phyloP scores from a whole-genome alignment of 1,140 invertebrate genomes.

The Aphis gossypii region DNA sequence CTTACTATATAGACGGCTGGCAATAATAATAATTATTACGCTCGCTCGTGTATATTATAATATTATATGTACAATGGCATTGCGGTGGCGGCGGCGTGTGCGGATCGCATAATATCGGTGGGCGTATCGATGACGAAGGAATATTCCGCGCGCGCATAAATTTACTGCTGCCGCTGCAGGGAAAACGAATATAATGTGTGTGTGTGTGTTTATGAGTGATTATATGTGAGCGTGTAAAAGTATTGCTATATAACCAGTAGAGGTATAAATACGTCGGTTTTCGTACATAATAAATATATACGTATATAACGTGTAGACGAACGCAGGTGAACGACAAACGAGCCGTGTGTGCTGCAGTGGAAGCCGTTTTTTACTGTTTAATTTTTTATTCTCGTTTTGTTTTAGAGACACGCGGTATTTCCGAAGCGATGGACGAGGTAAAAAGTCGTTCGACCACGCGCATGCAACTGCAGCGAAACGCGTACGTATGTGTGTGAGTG shows the following conservation, averaged over 20 bases:
- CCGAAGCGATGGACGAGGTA: neutral
- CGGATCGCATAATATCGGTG: neutral
- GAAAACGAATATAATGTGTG: neutral
- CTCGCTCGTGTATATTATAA: neutral
- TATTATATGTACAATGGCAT: neutral
- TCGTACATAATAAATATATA: neutral
- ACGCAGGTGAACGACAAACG: constrained; percentile 11
- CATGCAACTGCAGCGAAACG: neutral
- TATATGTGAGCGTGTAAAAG: neutral
- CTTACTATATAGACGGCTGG: neutral
- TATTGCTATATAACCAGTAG: neutral
- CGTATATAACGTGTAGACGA: neutral
- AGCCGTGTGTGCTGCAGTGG: neutral
- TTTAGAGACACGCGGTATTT: neutral
- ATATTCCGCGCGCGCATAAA: constrained; percentile 7
- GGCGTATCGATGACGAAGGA: constrained; percentile 45
- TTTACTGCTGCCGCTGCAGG: neutral
- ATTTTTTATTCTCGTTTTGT: neutral
- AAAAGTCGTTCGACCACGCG: neutral
- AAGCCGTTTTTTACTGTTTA: constrained; percentile 3
- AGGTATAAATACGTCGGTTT: neutral
- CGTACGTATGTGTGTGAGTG: too few species aligned
- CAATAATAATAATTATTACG: constrained; percentile 21
- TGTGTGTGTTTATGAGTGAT: neutral
- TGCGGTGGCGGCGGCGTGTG: neutral